phyloP scores from a whole-genome alignment of 2,888 invertebrate genomes.

The Entomobrya proxima region DNA sequence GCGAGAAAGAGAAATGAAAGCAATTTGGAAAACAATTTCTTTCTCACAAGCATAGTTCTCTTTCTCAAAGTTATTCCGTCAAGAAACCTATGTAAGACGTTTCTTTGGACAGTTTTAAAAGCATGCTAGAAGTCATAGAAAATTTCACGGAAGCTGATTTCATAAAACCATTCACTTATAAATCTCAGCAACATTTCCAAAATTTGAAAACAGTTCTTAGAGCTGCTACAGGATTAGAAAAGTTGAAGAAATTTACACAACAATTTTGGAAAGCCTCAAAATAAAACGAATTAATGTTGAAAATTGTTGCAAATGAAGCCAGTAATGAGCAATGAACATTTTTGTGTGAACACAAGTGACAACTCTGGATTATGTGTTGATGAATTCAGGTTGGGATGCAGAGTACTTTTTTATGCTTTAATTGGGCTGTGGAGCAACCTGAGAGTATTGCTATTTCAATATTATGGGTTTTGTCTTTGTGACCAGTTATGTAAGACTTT shows the following conservation, averaged over 20 bases:
- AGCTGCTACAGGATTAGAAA: neutral
- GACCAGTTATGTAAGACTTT: too few species aligned
- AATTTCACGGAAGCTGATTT: neutral
- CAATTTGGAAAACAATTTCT: neutral
- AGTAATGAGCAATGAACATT: neutral
- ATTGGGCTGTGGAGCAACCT: too few species aligned
- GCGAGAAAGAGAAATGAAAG: too few species aligned
- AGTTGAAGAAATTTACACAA: neutral
- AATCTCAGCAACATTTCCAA: neutral
- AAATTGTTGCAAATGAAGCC: conserved; percentile 4
- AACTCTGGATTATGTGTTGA: too few species aligned
- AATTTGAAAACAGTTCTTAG: neutral
- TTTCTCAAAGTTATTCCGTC: neutral
- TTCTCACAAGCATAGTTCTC: conserved; percentile 25
- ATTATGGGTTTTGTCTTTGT: too few species aligned
- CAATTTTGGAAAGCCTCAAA: neutral
- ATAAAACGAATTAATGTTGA: neutral
- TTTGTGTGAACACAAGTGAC: too few species aligned
- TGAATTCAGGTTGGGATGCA: too few species aligned
- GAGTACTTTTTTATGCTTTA: too few species aligned
- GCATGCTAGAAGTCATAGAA: neutral
- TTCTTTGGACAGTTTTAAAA: neutral
- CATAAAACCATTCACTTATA: neutral
- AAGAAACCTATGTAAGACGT: neutral
- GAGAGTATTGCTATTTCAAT: too few species aligned